Evolutionary conservation across 2,113 vertebrate species (phyloP).

Genomic region (Bubalus kerabau): DNA sequence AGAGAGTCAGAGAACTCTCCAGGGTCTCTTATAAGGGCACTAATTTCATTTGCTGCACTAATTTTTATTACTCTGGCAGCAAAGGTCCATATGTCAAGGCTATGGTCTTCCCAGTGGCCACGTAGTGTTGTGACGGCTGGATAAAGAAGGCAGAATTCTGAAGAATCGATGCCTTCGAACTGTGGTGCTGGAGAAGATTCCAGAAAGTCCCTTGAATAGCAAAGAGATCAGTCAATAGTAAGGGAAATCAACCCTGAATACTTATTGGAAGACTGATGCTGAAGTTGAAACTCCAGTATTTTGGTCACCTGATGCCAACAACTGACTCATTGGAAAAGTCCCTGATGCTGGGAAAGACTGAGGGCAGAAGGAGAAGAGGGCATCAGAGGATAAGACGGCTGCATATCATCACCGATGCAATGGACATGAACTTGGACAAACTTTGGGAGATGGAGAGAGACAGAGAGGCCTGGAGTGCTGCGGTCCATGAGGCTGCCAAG

Average conservation of each 20-base stretch:
- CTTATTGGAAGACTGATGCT: background rate
- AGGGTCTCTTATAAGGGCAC: background rate
- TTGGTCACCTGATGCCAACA: background rate
- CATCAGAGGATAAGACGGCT: background rate
- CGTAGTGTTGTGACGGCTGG: background rate
- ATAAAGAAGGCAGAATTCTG: background rate
- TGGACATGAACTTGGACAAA: background rate
- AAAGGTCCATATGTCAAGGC: background rate
- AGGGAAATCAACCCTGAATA: background rate
- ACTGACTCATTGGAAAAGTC: background rate
- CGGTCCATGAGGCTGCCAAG: background rate
- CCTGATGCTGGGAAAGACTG: background rate
- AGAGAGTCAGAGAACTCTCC: too few species aligned
- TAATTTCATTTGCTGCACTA: background rate
- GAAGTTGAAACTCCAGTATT: background rate
- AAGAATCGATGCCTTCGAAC: background rate
- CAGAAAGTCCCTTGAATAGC: background rate
- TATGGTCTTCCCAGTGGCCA: background rate
- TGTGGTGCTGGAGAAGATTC: background rate
- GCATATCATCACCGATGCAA: background rate
- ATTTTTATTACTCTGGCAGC: background rate
- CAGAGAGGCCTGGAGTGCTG: background rate
- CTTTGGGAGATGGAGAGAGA: background rate
- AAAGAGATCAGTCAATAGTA: background rate
- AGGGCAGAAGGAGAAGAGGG: background rate